phyloP scores from a whole-genome alignment of 2,113 vertebrate genomes.

The Aldabrachelys gigantea region DNA sequence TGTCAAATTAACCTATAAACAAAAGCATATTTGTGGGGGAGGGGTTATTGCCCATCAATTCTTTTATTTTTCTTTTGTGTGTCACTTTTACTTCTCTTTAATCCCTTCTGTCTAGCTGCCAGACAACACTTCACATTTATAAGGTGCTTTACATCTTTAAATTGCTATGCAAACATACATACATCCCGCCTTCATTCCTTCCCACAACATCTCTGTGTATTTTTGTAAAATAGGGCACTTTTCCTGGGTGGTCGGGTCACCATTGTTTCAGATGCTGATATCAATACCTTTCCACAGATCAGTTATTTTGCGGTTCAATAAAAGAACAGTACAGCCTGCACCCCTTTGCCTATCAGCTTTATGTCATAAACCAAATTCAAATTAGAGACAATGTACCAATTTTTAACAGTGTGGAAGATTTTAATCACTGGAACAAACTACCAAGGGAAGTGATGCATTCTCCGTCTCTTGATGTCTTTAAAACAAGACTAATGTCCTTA shows the following conservation, averaged over 20 bases:
- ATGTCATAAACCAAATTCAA: neutral
- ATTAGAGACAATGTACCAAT: neutral
- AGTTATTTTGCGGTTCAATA: neutral
- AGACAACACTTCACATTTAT: neutral
- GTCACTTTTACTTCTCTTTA: neutral
- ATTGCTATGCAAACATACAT: neutral
- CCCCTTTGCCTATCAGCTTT: neutral
- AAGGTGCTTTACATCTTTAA: neutral
- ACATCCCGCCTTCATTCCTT: neutral
- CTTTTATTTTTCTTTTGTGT: neutral
- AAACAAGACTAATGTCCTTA: neutral
- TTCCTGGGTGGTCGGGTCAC: neutral
- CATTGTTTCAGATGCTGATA: neutral
- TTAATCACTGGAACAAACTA: neutral
- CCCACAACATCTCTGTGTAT: neutral
- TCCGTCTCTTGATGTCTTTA: neutral
- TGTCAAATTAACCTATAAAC: neutral
- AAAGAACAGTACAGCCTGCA: neutral
- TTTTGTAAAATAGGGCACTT: neutral
- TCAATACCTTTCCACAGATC: neutral
- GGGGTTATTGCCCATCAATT: neutral
- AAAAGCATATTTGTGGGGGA: neutral
- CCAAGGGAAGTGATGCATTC: neutral
- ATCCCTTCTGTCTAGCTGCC: neutral
- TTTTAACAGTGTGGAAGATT: neutral